Conservation (phyloP, 2,888 invertebrate species). For the Aspidiotus rigidus region DNA sequence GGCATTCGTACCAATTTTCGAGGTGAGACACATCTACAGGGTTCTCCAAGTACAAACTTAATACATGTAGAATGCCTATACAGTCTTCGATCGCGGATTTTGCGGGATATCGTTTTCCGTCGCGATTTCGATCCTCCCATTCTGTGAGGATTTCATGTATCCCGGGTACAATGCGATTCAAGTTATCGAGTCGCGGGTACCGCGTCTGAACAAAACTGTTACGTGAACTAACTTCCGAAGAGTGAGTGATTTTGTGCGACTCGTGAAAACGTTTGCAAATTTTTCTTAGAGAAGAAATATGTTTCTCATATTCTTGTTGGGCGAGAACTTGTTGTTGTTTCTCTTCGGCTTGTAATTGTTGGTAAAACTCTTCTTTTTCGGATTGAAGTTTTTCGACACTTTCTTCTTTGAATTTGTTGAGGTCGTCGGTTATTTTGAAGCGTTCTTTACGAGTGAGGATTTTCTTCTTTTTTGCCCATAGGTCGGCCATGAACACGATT, state of each 20-base stretch:
- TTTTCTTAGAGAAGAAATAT: not conserved
- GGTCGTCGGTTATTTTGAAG: constrained; percentile 24
- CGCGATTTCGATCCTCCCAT: constrained; percentile 1
- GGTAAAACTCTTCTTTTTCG: constrained; percentile 13
- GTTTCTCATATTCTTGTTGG: not conserved
- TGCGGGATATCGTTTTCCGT: not conserved
- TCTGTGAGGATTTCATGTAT: constrained; percentile 17
- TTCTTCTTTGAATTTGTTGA: constrained; percentile 16
- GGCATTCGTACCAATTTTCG: constrained; percentile 21
- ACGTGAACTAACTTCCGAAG: not conserved
- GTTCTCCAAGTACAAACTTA: constrained; percentile 24
- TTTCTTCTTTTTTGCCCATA: constrained; percentile 27
- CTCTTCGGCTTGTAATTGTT: constrained; percentile 7
- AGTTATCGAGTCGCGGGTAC: constrained; percentile 12
- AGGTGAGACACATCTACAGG: constrained; percentile 11
- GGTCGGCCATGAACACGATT: constrained; percentile 13
- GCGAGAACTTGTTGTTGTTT: constrained; percentile 15
- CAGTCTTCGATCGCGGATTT: constrained; percentile 24
- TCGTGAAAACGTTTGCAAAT: constrained; percentile 12
- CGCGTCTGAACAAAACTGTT: not conserved
- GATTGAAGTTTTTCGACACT: constrained; percentile 3
- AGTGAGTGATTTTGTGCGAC: not conserved
- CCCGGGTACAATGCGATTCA: constrained; percentile 22
- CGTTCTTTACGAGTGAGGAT: constrained; percentile 26
- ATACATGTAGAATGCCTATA: constrained; percentile 12